Evolutionary conservation across 2,113 vertebrate species (phyloP), one percentile per base, ranked within the genome.

Genomic region (Crypturellus undulatus): DNA sequence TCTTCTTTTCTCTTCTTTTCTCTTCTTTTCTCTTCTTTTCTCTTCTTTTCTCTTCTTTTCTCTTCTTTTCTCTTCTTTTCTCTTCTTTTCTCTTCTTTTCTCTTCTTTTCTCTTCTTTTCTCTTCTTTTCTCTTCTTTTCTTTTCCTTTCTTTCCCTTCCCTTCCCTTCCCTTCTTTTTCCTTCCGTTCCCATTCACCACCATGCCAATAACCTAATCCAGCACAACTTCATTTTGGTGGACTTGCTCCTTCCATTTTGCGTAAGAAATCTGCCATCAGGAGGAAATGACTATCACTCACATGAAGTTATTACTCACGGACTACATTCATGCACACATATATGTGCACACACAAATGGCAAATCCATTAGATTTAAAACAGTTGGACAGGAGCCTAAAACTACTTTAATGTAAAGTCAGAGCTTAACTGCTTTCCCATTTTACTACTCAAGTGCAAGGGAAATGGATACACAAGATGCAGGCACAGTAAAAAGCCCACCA

Each of bases 291-390:
- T 34, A 6, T 45, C 38, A 64, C 43, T 56, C 8, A 3, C 45
- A 16, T 0, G 4, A 49, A 28, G 70, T 36, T 32, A 32, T 56
- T 8, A 14, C 54, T 56, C 54, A 42, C 43, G 52, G 8, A 18
- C 15, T 45, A 20, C 16, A 24, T 20, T 12, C 8, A 26, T 40
- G 25, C 12, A 52, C 9, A 17, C 17, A 43, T 4, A 25, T 4
- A 14, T 3, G 34, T 2, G 4, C 6, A 20, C 1, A 1, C 34
- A 58, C 70, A 82, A 77, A 43, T 30, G 32, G 30, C 59, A 87
- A 89, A 82, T 96, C 94, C 73, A 52, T 58, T 80, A 96, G 89
- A 96, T 97, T 94, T 96, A 94, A 94, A 79, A 58, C 80, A 94
- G 76, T 36, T 93, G 87, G 16, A 70, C 32, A 72, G 42, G 47